Conservation (phyloP, 2,113 vertebrate genomes). For the Terrapene triunguis region DNA sequence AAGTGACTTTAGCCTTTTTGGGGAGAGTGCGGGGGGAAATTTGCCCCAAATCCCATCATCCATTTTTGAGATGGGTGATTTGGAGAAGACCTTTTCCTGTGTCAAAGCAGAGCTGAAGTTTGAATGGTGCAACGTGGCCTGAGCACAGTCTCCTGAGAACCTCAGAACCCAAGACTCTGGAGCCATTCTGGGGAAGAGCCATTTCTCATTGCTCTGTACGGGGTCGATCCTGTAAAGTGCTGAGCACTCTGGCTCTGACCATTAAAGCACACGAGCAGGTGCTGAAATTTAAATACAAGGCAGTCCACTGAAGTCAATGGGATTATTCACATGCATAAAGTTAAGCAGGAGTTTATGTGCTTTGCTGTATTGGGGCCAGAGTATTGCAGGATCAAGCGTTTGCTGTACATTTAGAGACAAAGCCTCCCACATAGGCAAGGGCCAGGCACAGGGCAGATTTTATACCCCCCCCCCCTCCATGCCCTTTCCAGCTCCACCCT, state of each 20-base stretch:
- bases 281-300: background rate
- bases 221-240: background rate
- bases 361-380: background rate
- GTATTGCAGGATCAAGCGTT: background rate
- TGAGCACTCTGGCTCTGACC: background rate
- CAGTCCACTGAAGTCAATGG: background rate
- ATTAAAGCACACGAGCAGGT: background rate
- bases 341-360: fast-evolving
- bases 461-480: background rate
- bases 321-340: fast-evolving
- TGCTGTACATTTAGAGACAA: background rate
- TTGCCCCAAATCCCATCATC: conserved; percentile 28
- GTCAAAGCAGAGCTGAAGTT: conserved; percentile 42
- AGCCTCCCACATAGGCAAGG: background rate
- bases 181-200: background rate
- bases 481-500: background rate
- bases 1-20: conserved; percentile 46
- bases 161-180: background rate
- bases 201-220: background rate
- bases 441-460: background rate
- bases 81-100: conserved; percentile 35
- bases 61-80: background rate
- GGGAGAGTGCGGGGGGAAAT: background rate
- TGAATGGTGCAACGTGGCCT: background rate
- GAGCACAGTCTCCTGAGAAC: background rate